A percentile compares a stretch with the other conserved stretches of the same genome.
phyloP scores from a whole-genome alignment of 2,113 vertebrate species.

The Rhea pennata region DNA sequence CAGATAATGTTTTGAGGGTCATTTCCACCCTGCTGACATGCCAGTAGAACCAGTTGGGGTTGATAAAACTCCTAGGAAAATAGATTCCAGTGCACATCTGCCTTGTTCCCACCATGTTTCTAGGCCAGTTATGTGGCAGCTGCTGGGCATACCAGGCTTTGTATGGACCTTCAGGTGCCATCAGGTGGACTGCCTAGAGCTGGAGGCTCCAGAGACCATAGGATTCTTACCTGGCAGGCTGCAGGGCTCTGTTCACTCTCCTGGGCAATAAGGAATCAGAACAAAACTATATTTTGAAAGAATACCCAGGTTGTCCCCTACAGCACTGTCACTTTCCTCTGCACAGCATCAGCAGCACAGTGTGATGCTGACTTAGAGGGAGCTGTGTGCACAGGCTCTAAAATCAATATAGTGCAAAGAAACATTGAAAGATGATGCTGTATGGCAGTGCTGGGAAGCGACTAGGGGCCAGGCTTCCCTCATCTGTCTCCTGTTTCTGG shows the following conservation, averaged over 20 bases:
- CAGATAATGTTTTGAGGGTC: not conserved
- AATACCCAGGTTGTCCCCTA: not conserved
- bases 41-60: not conserved
- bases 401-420: not conserved
- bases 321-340: not conserved
- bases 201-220: not conserved
- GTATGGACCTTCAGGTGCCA: not conserved
- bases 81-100: fast-evolving
- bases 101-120: not conserved
- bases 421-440: fast-evolving
- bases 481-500: not conserved
- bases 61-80: not conserved
- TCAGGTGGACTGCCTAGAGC: not conserved
- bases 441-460: not conserved
- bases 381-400: not conserved
- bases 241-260: not conserved
- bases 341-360: not conserved
- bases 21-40: not conserved
- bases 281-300: not conserved
- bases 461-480: not conserved
- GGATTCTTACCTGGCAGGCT: not conserved
- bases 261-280: not conserved
- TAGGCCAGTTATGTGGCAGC: not conserved
- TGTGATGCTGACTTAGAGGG: not conserved
- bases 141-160: not conserved